Base-by-base conservation (phyloP, 1,140 invertebrate genomes). In the Halesus radiatus region DNA sequence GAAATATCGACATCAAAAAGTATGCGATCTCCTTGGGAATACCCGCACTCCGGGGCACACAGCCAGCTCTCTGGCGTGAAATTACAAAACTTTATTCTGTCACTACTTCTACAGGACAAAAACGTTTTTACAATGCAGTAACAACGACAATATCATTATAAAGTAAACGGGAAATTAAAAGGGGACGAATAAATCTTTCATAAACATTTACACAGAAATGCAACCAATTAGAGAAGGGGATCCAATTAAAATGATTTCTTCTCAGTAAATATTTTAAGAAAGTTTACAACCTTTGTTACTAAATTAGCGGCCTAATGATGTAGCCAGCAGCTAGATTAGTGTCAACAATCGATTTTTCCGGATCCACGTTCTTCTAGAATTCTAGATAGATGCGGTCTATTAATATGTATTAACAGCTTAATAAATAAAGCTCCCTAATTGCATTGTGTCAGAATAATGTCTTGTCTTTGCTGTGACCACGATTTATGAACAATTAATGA, bases 401-500 rank as follows among this genome's bases (percentile, higher is more conserved):
- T 45, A 45, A 45, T 66, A 29, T 66, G 29, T n/a, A 26, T 66
- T 66, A 32, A 66, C 62, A 32, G 29, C 62, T 32, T 37, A 26
- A 37, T 66, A 66, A 66, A 66, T 66, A 32, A 15, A 26, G 7
- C 62, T 16, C 62, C 29, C 62, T 66, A 66, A 66, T 66, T 66
- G 62, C 62, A 26, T 37, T 26, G 29, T 66, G 62, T 66, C 62
- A 32, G 16, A 29, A 66, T 29, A n/a, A 29, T 66, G 37, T 45
- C 37, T 45, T 45, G 37, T 45, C 7, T 16, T 10, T 32, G 29
- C 10, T 22, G 62, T 29, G 62, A 66, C 62, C 62, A 66, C 62
- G 22, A 66, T 45, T 45, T 45, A 45, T 7, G 37, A 45, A 45
- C 10, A 45, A 10, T 45, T 13, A 13, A 13, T 45, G 37, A 45